Evolutionary conservation across 2,888 invertebrate species (phyloP), one percentile per base, ranked within the genome.

Genomic region (Pseudoips prasinana): DNA sequence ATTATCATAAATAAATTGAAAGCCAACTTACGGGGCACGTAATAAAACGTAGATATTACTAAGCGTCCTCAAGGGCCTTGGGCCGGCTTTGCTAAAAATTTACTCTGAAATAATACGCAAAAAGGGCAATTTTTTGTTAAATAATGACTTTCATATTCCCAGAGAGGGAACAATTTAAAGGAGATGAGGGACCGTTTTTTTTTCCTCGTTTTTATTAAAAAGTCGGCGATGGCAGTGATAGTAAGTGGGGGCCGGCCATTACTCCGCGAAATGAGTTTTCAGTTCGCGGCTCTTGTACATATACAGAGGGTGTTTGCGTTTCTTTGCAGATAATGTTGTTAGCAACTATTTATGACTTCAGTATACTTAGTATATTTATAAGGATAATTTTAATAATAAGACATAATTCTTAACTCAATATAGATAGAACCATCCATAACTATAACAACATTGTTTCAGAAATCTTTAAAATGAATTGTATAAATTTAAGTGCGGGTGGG

Each of bases 141-240:
- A 86, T 87, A 87, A 87, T 79, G 86, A 75, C 85, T 79, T 83
- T 88, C 85, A 88, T 88, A 86, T 87, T 85, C 85, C 75, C n/a
- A n/a, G 74, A 82, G 81, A 69, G 69, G 64, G 73, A 71, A 86
- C 85, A 88, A 87, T 87, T 87, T 84, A 86, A 82, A 80, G 78
- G 80, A 83, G 85, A 85, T 84, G 86, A 78, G 72, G 75, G 81
- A 74, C n/a, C n/a, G n/a, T n/a, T 73, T 38, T 25, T 54, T 79
- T 81, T 82, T 7, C 20, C 20, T 20, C 2, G 80, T 81, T 83
- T 80, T 85, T 82, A 79, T 79, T 81, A 83, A 87, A 86, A 84
- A 73, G 70, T 64, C 64, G 55, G 58, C 48, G 53, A 43, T 60
- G 67, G 60, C 64, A 66, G 69, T 66, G 70, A 72, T 73, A 71